Conservation (phyloP, 1,140 invertebrate genomes). For the Oedothorax gibbosus region DNA sequence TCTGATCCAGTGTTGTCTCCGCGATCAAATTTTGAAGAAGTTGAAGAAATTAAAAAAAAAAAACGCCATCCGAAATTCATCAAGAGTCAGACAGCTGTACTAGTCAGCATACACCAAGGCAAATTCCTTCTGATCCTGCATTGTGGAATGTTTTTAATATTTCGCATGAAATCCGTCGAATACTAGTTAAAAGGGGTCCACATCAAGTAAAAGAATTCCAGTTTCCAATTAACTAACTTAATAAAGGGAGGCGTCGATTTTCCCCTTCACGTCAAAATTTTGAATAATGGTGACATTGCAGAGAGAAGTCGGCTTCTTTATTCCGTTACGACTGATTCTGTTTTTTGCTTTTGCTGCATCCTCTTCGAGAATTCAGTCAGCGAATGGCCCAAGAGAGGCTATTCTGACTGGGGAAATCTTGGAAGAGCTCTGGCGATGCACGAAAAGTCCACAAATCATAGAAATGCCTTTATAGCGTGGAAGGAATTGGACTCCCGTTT, state of each 20-base stretch:
- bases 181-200: constrained; percentile 5
- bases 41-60: neutral
- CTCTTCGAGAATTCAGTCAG: constrained; percentile 4
- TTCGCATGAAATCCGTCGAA: neutral
- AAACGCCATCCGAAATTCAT: neutral
- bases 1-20: no score
- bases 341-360: constrained; percentile 25
- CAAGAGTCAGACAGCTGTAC: neutral
- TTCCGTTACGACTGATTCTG: constrained; percentile 1
- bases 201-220: constrained; percentile 15
- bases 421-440: constrained; percentile 1
- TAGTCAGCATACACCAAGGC: neutral
- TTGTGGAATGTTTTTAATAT: constrained; percentile 8
- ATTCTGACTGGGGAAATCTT: constrained; percentile 1
- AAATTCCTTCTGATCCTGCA: constrained; percentile 27
- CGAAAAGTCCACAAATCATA: constrained; percentile 1
- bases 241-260: constrained; percentile 11
- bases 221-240: constrained; percentile 16
- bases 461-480: constrained; percentile 28
- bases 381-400: neutral
- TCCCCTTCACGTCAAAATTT: constrained; percentile 1
- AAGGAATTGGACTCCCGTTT: constrained; percentile 4
- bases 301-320: constrained; percentile 9
- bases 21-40: neutral
- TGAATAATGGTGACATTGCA: constrained; percentile 4